Evolutionary conservation across 2,113 vertebrate species (phyloP).

Genomic region (Nymphicus hollandicus): DNA sequence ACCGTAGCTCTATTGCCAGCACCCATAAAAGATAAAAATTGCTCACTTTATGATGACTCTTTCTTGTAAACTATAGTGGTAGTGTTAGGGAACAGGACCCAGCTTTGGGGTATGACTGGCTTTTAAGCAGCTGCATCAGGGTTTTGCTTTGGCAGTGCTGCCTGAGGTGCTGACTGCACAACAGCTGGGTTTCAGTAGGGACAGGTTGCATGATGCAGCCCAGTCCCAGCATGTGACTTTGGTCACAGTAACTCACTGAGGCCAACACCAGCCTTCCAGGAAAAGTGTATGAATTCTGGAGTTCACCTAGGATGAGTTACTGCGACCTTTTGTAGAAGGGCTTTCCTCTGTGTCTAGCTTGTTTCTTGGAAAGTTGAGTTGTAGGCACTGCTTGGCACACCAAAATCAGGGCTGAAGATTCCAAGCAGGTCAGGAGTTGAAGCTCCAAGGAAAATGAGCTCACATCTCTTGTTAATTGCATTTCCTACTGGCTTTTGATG

Average conservation of each 20-base stretch:
- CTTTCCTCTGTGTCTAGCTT: neutral
- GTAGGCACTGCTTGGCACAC: neutral
- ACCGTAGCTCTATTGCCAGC: neutral
- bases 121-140: neutral
- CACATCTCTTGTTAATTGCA: neutral
- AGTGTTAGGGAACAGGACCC: neutral
- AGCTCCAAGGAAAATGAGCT: neutral
- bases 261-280: neutral
- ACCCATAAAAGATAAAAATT: neutral
- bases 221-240: neutral
- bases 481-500: neutral
- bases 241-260: neutral
- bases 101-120: neutral
- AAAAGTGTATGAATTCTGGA: neutral
- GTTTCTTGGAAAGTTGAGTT: neutral
- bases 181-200: neutral
- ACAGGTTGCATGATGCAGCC: neutral
- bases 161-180: neutral
- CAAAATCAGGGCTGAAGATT: neutral
- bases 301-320: neutral
- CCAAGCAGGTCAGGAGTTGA: neutral
- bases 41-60: neutral
- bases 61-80: neutral
- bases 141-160: neutral
- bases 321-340: neutral